Evolutionary conservation across 2,888 invertebrate species (phyloP).

Genomic region (Lasius fuliginosus): DNA sequence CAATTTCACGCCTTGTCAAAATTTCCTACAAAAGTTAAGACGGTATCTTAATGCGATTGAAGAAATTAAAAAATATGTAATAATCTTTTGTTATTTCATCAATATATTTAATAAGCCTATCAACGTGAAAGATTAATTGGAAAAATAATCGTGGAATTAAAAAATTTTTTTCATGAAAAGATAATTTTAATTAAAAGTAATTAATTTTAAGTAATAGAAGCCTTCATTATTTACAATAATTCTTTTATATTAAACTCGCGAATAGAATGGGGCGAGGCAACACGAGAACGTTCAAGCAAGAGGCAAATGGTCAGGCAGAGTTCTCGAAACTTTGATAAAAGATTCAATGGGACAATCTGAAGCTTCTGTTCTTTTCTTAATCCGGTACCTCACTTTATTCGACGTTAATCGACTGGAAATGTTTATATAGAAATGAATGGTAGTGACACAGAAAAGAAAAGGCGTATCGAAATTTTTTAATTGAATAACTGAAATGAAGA

Average conservation of each 20-base stretch:
- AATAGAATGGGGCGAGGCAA: not conserved
- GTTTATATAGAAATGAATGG: constrained; percentile 52
- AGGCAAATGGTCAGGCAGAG: constrained; percentile 22
- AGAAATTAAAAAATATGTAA: not conserved
- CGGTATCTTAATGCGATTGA: not conserved
- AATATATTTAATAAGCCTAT: not conserved
- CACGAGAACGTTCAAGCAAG: constrained; percentile 43
- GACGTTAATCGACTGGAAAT: constrained; percentile 49
- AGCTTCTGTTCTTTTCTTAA: constrained; percentile 51
- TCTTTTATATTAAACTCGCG: constrained; percentile 20
- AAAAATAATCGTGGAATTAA: constrained; percentile 1
- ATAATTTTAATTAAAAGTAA: constrained; percentile 9
- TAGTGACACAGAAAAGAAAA: constrained; percentile 27
- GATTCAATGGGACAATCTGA: constrained; percentile 50
- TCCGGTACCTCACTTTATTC: constrained; percentile 39
- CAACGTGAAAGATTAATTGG: not conserved
- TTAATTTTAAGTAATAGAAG: not conserved
- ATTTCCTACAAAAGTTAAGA: not conserved
- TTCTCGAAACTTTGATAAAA: constrained; percentile 54
- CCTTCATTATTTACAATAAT: constrained; percentile 37
- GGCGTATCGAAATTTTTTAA: constrained; percentile 34
- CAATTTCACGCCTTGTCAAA: constrained; percentile 16
- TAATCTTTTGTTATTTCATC: not conserved
- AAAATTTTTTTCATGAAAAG: not conserved
- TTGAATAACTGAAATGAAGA: constrained; percentile 13